A percentile compares a stretch with the other conserved stretches of the same genome.
Conservation (phyloP, 2,888 invertebrate genomes). For the Eretmocerus hayati region DNA sequence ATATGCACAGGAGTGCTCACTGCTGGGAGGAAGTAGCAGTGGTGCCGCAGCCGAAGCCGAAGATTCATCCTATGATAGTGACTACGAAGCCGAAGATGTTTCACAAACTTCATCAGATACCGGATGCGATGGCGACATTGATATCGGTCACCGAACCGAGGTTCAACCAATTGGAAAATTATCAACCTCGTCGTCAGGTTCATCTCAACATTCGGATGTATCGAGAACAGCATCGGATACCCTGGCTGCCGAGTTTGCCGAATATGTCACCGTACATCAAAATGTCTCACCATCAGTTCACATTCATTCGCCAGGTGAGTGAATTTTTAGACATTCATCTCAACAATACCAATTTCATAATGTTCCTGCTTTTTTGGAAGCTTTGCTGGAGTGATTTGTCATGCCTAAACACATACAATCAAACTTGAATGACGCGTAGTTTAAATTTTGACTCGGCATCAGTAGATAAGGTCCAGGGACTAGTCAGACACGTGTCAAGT, state of each 20-base stretch:
- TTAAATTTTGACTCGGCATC: too few species aligned
- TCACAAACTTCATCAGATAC: too few species aligned
- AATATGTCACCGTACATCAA: constrained; percentile 61
- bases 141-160: too few species aligned
- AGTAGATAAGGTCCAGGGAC: too few species aligned
- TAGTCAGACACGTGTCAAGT: too few species aligned
- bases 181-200: constrained; percentile 33
- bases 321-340: too few species aligned
- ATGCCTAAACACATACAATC: too few species aligned
- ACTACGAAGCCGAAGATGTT: constrained; percentile 40
- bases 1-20: constrained; percentile 18
- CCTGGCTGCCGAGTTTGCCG: constrained; percentile 76
- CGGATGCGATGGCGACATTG: too few species aligned
- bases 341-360: too few species aligned
- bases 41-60: constrained; percentile 57
- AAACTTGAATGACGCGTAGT: too few species aligned
- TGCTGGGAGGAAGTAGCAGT: constrained; percentile 32
- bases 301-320: constrained; percentile 34
- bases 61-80: constrained; percentile 80
- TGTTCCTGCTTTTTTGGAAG: too few species aligned
- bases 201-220: constrained; percentile 62
- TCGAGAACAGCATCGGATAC: constrained; percentile 79
- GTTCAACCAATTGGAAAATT: constrained; percentile 50
- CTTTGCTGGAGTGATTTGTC: too few species aligned
- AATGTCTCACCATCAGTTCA: constrained; percentile 26